Evolutionary conservation across 1,140 invertebrate genomes (phyloP).

Genomic region (Drosophila aff.): DNA sequence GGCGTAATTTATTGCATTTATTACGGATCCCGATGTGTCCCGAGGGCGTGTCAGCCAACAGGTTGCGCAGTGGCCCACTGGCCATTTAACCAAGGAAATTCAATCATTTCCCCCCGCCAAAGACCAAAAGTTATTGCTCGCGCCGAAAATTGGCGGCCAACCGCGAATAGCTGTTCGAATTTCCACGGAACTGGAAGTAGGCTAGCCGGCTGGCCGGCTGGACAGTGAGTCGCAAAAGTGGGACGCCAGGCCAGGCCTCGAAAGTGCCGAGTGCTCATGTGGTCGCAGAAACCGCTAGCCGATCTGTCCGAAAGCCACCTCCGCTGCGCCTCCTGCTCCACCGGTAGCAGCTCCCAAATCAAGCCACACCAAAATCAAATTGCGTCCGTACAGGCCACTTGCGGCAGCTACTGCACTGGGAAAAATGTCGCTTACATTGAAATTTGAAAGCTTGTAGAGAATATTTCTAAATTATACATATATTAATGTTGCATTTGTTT

Average conservation of each 20-base stretch:
- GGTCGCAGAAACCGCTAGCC: slow-evolving; percentile 67
- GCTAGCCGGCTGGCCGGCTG: slow-evolving; percentile 52
- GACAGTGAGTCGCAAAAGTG: slow-evolving; percentile 56
- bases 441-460: not conserved
- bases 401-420: not conserved
- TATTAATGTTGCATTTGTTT: slow-evolving; percentile 4
- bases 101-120: slow-evolving; percentile 57
- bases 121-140: slow-evolving; percentile 47
- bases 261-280: slow-evolving; percentile 60
- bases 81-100: slow-evolving; percentile 38
- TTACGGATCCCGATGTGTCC: slow-evolving; percentile 10
- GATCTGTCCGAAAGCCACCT: slow-evolving; percentile 59
- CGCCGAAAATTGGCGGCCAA: slow-evolving; percentile 55
- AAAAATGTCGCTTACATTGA: not conserved
- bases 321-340: slow-evolving; percentile 2
- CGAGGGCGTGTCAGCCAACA: slow-evolving; percentile 35
- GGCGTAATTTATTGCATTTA: slow-evolving; percentile 43
- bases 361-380: slow-evolving; percentile 68
- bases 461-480: not conserved
- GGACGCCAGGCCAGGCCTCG: slow-evolving; percentile 60
- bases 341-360: slow-evolving; percentile 56
- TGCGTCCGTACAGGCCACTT: slow-evolving; percentile 54
- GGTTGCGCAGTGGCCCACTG: slow-evolving; percentile 29
- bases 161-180: slow-evolving; percentile 43
- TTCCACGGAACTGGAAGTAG: slow-evolving; percentile 60